Conservation (phyloP, 2,113 vertebrate genomes). For the Monarcha castaneiventris region DNA sequence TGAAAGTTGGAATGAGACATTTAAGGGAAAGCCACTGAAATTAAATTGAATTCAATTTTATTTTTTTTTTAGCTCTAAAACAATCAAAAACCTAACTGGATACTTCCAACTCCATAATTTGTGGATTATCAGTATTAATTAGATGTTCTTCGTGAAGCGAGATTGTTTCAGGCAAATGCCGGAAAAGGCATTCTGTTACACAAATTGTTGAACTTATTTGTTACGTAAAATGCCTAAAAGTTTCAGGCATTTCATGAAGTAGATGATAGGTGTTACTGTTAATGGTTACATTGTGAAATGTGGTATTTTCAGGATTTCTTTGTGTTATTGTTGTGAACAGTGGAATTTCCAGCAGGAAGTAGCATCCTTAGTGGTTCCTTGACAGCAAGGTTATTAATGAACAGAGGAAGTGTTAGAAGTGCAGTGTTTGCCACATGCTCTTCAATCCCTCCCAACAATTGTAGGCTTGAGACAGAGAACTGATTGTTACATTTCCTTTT, state of each 20-base stretch:
- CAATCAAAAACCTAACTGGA: not conserved
- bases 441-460: not conserved
- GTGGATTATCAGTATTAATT: not conserved
- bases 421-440: not conserved
- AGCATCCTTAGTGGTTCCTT: not conserved
- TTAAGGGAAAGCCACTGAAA: not conserved
- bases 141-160: not conserved
- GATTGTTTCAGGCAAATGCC: not conserved
- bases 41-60: not conserved
- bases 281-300: not conserved
- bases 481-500: not conserved
- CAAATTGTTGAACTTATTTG: not conserved
- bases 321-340: not conserved
- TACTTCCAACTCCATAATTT: not conserved
- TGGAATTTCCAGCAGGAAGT: constrained; percentile 23
- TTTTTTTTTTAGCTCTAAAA: not conserved
- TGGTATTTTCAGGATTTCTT: not conserved
- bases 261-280: not conserved
- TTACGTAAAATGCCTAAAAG: not conserved
- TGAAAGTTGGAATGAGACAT: not conserved
- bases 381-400: not conserved
- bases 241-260: not conserved
- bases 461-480: not conserved
- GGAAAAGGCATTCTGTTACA: not conserved
- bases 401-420: constrained; percentile 13